Evolutionary conservation across 2,888 invertebrate genomes (phyloP).

Genomic region (Nephrotoma flavescens): DNA sequence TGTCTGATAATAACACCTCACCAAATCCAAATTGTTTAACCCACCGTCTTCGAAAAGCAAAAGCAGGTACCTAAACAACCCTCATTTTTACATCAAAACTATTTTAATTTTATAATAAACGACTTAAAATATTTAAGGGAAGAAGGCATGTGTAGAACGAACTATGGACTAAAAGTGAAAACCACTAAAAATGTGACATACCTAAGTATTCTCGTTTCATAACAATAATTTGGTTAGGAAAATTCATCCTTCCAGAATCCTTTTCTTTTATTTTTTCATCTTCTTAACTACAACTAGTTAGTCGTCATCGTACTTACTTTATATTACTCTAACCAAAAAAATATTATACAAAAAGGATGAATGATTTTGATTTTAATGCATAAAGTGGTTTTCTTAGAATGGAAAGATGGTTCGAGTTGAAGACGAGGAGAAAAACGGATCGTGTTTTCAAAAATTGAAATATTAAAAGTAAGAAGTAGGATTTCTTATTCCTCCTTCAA

Average conservation of each 20-base stretch:
- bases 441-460: not conserved
- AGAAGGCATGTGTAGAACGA: not conserved
- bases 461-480: not conserved
- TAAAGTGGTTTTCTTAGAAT: not conserved
- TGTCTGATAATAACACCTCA: not conserved
- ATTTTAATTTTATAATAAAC: not conserved
- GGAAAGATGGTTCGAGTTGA: not conserved
- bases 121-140: not conserved
- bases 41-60: not conserved
- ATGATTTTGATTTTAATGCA: not conserved
- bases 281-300: not conserved
- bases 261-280: not conserved
- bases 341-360: not conserved
- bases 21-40: not conserved
- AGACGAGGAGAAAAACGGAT: not conserved
- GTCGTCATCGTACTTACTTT: not conserved
- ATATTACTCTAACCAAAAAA: not conserved
- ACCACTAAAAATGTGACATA: not conserved
- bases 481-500: not conserved
- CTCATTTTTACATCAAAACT: not conserved
- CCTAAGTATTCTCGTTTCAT: not conserved
- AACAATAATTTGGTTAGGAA: not conserved
- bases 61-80: not conserved
- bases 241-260: not conserved
- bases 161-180: not conserved